Evolutionary conservation across 2,113 vertebrate genomes (phyloP), one percentile per base, ranked within the genome.

Genomic region (Epinephelus fuscoguttatus): DNA sequence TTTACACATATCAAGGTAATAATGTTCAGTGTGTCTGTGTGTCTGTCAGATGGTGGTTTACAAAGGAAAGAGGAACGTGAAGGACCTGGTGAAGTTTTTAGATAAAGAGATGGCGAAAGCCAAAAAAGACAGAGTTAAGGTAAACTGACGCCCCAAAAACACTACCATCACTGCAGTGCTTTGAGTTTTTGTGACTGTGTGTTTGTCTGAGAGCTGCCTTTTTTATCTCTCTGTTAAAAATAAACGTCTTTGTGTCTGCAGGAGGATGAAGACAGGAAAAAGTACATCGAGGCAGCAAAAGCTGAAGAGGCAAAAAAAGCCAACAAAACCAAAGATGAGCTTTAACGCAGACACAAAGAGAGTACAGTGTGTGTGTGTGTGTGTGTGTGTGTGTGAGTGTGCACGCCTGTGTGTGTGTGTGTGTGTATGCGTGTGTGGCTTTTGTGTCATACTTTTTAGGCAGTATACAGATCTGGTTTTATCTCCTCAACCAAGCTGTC

Each of bases 181-280:
- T 56, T 25, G 7, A 30, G 7, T 50, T n/a, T 76, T 3, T 60
- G 1, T 30, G 57, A 8, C 1, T 71, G 11, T 59, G 18, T 74
- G n/a, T 56, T 1, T 67, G 12, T 70, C 5, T 84, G 19, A 78
- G 6, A 78, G 21, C 9, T 23, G 37, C 3, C 14, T 66, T 50
- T 62, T 25, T 27, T 42, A 7, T 21, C 13, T 52, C 19, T 66
- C 6, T 42, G 62, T 76, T 89, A 70, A 84, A 87, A 91, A 82
- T 66, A 84, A 49, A 74, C 11, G 25, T 64, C 23, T n/a, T 75
- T 88, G 25, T 83, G 42, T 84, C 64, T 89, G 3, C 77, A 95
- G 95, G 95, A 96, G 82, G 94, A 95, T 66, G 86, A 94, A 69
- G 89, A 90, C 71, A 92, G 94, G 76, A 94, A 59, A 89, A 93